Evolutionary conservation across 2,797 vertebrate genomes (phyloP).

Genomic region (Echeneis naucrates): DNA sequence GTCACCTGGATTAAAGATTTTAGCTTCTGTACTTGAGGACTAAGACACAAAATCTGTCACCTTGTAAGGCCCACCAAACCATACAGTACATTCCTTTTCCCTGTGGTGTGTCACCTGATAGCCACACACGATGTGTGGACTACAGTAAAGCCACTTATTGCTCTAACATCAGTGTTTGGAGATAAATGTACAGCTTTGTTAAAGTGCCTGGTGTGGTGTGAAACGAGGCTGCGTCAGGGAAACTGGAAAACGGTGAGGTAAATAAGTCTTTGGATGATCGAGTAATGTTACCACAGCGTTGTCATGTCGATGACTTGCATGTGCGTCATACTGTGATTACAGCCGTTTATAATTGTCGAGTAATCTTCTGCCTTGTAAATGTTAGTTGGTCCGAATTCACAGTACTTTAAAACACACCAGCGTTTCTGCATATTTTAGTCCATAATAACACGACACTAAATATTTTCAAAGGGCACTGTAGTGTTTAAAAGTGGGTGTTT

Average conservation of each 20-base stretch:
- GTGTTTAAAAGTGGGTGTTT: background rate
- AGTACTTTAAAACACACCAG: background rate
- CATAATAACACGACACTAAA: background rate
- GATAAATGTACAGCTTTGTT: constrained; percentile 64
- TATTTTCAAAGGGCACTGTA: constrained; percentile 1
- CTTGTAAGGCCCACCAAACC: constrained; percentile 44
- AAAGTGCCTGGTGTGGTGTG: constrained; percentile 69
- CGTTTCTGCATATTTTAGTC: constrained; percentile 21
- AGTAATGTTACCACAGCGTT: constrained; percentile 21
- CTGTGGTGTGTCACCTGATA: constrained; percentile 34
- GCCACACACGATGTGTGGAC: constrained; percentile 25
- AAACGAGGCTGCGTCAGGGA: background rate
- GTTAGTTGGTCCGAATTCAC: background rate
- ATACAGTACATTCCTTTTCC: constrained; percentile 42
- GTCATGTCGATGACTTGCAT: constrained; percentile 20
- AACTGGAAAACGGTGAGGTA: constrained; percentile 22
- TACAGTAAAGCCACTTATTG: constrained; percentile 72
- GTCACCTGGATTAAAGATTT: constrained; percentile 8
- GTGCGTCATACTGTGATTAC: constrained; percentile 18
- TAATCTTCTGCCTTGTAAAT: background rate
- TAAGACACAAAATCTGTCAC: constrained; percentile 1
- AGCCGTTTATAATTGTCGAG: constrained; percentile 7
- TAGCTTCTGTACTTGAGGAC: constrained; percentile 8
- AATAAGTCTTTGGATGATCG: constrained; percentile 22
- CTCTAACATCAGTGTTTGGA: constrained; percentile 52